A percentile compares a stretch with the other conserved stretches of the same genome.
phyloP scores from a whole-genome alignment of 2,797 vertebrate genomes.

The Brachymystax lenok region DNA sequence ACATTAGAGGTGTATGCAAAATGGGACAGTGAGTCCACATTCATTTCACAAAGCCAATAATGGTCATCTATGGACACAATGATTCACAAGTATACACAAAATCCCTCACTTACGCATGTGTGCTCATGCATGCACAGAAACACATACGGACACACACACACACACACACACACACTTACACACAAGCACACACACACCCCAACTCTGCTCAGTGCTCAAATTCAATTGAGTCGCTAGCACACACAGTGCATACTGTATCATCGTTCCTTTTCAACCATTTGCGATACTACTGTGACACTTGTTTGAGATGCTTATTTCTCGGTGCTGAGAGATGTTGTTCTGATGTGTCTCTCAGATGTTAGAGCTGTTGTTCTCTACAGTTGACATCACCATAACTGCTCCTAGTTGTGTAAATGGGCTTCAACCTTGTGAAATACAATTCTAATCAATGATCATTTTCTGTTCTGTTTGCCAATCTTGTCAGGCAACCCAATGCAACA shows the following conservation, averaged over 20 bases:
- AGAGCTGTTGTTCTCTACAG: constrained; percentile 12
- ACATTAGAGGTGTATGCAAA: not conserved
- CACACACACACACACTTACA: constrained; percentile 11
- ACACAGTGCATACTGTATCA: not conserved
- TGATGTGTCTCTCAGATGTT: constrained; percentile 34
- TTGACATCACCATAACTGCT: not conserved
- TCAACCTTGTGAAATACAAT: not conserved
- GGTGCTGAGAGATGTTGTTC: constrained; percentile 23
- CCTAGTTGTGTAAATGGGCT: not conserved
- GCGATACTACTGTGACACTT: constrained; percentile 10
- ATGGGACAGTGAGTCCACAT: not conserved
- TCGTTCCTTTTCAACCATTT: not conserved
- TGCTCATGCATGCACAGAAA: constrained; percentile 22
- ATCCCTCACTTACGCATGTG: not conserved
- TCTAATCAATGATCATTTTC: not conserved
- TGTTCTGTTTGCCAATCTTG: not conserved
- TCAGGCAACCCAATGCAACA: not conserved
- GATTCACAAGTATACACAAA: not conserved
- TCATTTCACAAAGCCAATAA: constrained; percentile 3
- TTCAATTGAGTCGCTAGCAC: too few relatives aligned
- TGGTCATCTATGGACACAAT: not conserved
- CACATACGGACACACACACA: not conserved
- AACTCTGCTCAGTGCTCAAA: not conserved
- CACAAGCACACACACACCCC: not conserved
- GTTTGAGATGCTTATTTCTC: constrained; percentile 24